Conservation (phyloP, 1,140 invertebrate species). For the Papilio dardanus region DNA sequence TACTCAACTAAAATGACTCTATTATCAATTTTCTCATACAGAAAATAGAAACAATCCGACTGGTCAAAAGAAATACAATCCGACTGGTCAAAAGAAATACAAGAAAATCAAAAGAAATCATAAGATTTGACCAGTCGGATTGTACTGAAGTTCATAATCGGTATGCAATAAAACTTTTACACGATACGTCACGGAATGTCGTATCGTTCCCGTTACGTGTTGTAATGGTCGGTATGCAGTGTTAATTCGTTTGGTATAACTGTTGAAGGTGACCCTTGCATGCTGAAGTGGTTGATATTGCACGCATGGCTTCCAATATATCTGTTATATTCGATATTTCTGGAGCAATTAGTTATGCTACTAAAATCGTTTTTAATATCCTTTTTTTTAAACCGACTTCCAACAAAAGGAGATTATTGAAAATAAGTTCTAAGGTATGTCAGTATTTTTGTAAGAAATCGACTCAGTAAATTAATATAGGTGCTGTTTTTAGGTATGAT, state of each 20-base stretch:
- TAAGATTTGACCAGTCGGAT: no score
- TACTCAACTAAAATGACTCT: no score
- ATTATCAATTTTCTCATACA: not conserved
- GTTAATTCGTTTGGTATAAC: conserved; percentile 8
- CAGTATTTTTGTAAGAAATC: no score
- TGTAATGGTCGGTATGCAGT: not conserved
- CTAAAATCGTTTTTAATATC: no score
- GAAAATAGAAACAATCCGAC: no score
- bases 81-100: no score
- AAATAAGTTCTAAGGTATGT: no score
- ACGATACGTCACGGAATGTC: not conserved
- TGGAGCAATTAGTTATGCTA: not conserved
- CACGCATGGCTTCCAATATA: not conserved
- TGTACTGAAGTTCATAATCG: not conserved
- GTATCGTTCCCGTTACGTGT: not conserved
- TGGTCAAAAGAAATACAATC: no score
- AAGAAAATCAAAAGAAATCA: no score
- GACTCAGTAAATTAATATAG: not conserved
- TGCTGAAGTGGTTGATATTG: not conserved
- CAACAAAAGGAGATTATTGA: no score
- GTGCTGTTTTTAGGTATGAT: not conserved
- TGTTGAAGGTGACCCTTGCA: not conserved
- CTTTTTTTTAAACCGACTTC: no score
- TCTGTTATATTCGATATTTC: not conserved
- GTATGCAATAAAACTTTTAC: not conserved